Percentiles rank a stretch among this genome's conserved stretches.
phyloP scores from a whole-genome alignment of 2,113 vertebrate genomes.

The Macrotus californicus region DNA sequence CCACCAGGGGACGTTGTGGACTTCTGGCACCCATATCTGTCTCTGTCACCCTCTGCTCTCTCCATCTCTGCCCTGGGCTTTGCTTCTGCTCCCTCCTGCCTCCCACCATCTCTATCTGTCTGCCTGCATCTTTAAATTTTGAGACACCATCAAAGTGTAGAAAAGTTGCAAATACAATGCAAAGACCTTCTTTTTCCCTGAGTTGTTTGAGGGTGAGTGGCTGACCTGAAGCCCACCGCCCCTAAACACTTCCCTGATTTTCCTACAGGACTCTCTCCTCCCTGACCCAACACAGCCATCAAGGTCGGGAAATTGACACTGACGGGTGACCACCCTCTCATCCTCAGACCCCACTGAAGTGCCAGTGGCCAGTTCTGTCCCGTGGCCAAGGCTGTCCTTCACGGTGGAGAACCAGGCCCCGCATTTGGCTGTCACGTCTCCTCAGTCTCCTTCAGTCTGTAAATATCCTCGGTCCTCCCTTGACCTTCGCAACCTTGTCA shows the following conservation, averaged over 20 bases:
- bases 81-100: background rate
- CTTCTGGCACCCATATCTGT: background rate
- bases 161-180: background rate
- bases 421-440: background rate
- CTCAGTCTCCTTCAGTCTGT: background rate
- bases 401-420: background rate
- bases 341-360: background rate
- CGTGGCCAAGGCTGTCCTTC: background rate
- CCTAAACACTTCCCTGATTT: background rate
- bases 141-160: background rate
- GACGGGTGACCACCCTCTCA: accelerated
- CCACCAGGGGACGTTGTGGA: background rate
- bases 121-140: background rate
- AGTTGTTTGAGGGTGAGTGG: background rate
- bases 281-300: background rate
- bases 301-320: background rate
- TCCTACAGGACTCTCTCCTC: background rate
- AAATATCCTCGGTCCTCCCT: background rate
- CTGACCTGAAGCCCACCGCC: background rate
- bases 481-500: background rate
- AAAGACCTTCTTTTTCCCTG: background rate
- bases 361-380: background rate
- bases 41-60: background rate
- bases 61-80: background rate
- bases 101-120: background rate